Percentiles rank a stretch among this genome's conserved stretches.
These are phyloP conservation scores for Crotalus viridis DNA, from an alignment of 2,113 vertebrate genomes.

Conservation along the genomic window DNA sequence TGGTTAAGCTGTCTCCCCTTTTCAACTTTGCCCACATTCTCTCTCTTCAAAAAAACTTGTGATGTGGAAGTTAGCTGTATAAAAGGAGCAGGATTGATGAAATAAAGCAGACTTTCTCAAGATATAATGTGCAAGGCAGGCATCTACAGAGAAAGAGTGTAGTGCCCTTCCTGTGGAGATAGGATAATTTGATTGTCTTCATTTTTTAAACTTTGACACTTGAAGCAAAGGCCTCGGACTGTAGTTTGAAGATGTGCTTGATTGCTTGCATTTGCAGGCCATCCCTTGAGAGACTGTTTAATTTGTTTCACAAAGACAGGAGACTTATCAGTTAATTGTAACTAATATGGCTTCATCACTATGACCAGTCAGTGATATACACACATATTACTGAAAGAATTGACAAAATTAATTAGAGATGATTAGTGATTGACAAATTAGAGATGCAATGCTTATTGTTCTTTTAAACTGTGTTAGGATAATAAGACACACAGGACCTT, in stretches of 20 bases:
- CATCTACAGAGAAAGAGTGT: constrained; percentile 72
- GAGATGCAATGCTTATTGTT: constrained; percentile 2
- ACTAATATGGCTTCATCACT: background rate
- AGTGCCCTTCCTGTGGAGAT: constrained; percentile 70
- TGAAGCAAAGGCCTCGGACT: constrained; percentile 63
- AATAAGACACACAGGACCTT: background rate
- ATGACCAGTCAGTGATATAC: background rate
- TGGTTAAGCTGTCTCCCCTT: constrained; percentile 64
- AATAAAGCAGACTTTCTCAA: constrained; percentile 80
- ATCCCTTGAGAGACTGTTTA: constrained; percentile 58
- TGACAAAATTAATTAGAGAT: background rate
- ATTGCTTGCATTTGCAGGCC: constrained; percentile 58
- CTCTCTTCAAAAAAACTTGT: constrained; percentile 62
- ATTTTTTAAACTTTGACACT: constrained; percentile 65
- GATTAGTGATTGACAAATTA: background rate
- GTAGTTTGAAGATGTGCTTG: constrained; percentile 63
- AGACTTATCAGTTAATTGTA: background rate
- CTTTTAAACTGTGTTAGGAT: no score
- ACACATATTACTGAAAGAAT: background rate
- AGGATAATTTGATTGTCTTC: constrained; percentile 76
- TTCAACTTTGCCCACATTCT: background rate
- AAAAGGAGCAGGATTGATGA: constrained; percentile 76
- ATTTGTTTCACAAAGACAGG: constrained; percentile 3
- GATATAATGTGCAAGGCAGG: constrained; percentile 75
- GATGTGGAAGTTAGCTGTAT: constrained; percentile 77